phyloP scores from a whole-genome alignment of 1,140 invertebrate species.

The Cydia pomonella region DNA sequence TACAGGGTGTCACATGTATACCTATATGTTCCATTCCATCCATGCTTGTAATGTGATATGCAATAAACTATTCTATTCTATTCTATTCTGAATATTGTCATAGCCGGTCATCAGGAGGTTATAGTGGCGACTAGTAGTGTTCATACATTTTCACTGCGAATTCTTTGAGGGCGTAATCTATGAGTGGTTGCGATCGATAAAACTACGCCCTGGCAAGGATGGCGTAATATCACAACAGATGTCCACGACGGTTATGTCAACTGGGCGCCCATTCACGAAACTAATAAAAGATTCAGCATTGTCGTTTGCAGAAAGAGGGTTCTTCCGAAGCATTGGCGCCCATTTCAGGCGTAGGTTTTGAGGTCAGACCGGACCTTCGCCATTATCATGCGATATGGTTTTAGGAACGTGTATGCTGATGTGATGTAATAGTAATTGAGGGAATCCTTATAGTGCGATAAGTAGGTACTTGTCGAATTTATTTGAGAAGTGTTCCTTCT shows the following conservation, averaged over 20 bases:
- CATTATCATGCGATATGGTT: slow-evolving; percentile 54
- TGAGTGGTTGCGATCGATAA: slow-evolving; percentile 55
- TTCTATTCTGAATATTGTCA: too few relatives aligned
- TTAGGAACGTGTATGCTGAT: slow-evolving; percentile 36
- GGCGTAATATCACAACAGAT: slow-evolving; percentile 78
- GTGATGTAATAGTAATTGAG: slow-evolving; percentile 14
- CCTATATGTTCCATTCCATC: too few relatives aligned
- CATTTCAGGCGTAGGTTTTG: slow-evolving; percentile 55
- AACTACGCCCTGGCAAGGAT: slow-evolving; percentile 60
- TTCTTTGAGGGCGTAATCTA: background rate
- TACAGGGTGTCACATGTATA: too few relatives aligned
- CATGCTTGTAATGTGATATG: too few relatives aligned
- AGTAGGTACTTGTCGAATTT: background rate
- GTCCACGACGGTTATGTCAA: slow-evolving; percentile 77
- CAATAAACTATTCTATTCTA: too few relatives aligned
- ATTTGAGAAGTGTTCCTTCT: background rate
- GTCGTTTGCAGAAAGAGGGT: slow-evolving; percentile 72
- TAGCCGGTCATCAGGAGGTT: too few relatives aligned
- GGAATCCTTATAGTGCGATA: background rate
- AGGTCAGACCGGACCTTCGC: slow-evolving; percentile 53
- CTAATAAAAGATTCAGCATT: slow-evolving; percentile 79
- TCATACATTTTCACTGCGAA: background rate
- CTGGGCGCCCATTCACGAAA: slow-evolving; percentile 73
- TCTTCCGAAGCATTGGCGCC: slow-evolving; percentile 62
- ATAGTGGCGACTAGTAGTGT: too few relatives aligned